These are phyloP conservation scores for Brienomyrus brachyistius DNA, from an alignment of 2,113 vertebrate species.

Conservation along the genomic window DNA sequence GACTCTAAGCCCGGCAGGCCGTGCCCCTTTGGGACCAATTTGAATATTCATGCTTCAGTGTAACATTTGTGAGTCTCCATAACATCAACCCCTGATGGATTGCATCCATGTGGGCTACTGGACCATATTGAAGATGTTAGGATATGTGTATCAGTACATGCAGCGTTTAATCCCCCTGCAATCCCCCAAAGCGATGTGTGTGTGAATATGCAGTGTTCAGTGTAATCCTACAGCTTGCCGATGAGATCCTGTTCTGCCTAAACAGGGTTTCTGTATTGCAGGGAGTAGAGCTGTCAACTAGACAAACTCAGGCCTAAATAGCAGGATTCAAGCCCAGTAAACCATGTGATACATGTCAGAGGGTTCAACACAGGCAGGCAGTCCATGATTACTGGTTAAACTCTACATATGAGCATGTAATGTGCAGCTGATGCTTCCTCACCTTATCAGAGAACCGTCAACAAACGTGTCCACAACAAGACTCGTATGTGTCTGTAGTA, in stretches of 20 bases:
- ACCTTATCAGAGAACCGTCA: neutral
- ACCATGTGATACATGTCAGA: neutral
- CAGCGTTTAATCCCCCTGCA: conserved; percentile 11
- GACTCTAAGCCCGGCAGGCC: neutral
- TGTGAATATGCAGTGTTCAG: neutral
- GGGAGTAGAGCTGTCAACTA: neutral
- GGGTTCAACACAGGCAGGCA: neutral
- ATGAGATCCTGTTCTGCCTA: neutral
- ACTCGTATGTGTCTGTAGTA: neutral
- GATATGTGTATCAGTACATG: neutral
- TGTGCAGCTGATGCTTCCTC: neutral
- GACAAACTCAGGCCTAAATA: neutral
- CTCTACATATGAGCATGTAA: neutral
- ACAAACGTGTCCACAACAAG: neutral
- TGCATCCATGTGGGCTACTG: neutral
- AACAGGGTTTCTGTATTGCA: conserved; percentile 6
- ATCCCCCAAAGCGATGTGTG: conserved; percentile 10
- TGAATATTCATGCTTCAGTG: neutral
- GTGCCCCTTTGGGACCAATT: neutral
- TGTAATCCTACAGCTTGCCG: neutral
- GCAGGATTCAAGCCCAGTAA: neutral
- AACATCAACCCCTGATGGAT: neutral
- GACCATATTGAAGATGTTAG: neutral
- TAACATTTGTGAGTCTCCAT: neutral
- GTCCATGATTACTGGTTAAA: neutral